Base-by-base conservation (phyloP, 1,140 invertebrate species). In the Dysdera silvatica region DNA sequence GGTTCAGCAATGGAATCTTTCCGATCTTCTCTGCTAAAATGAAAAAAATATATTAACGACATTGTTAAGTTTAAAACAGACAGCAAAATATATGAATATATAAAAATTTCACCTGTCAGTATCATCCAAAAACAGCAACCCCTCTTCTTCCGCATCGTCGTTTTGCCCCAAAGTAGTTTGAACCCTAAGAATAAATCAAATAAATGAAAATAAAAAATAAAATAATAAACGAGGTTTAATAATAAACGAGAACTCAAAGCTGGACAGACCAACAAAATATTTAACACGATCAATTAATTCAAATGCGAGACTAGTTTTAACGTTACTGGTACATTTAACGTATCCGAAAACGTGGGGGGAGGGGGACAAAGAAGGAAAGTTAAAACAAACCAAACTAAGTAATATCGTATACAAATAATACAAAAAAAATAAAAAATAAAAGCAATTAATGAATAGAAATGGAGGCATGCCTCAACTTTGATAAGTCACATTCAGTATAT, bases 1-100 rank as follows among this genome's bases (percentile, higher is more conserved):
- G 90, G 89, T 74, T 94, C 90, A 8, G 89, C 90, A 69, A 93
- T 89, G 0, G 86, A 86, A 72, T 93, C 90, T 33, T 72, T 73
- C 31, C 65, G 71, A 32, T 68, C 59, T 56, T 68, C 67, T 49
- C 57, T 66, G 16, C 45, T 57, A 45, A 8, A 58, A n/a, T 7
- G 3, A 10, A 8, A 49, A 49, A 49, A 20, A 16, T 49, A 16
- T n/a, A n/a, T n/a, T n/a, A n/a, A n/a, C n/a, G n/a, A n/a, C n/a
- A n/a, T n/a, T n/a, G 2, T 20, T 49, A 20, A 4, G 28, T 49
- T 49, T 24, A 16, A 41, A 41, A 41, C n/a, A 14, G 12, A 37
- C 35, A 10, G 12, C n/a, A 37, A 37, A 37, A 37, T 14, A 14
- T 14, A 37, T 14, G 10, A 37, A 1, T 14, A n/a, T 1, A 14